A percentile compares a stretch with the other conserved stretches of the same genome.
phyloP scores from a whole-genome alignment of 2,888 invertebrate species.

The Prenolepis imparis region DNA sequence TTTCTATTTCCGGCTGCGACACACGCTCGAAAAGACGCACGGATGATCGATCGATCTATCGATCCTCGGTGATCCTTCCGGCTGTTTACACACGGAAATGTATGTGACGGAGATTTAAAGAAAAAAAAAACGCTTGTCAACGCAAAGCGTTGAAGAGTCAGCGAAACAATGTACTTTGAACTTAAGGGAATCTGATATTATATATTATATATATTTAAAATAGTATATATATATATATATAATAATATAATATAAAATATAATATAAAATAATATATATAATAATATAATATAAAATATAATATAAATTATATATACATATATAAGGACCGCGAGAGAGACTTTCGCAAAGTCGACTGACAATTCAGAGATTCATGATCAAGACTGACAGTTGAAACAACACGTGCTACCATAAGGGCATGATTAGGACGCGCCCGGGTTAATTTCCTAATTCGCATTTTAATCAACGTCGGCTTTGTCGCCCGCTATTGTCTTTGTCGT shows the following conservation, averaged over 20 bases:
- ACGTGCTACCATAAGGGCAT: slow-evolving; percentile 59
- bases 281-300: too few relatives aligned
- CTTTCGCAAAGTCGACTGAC: not conserved
- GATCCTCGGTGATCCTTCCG: not conserved
- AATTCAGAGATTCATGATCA: slow-evolving; percentile 14
- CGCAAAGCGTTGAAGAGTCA: not conserved
- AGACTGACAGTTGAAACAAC: slow-evolving; percentile 15
- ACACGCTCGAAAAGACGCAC: slow-evolving; percentile 63
- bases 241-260: too few relatives aligned
- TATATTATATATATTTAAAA: too few relatives aligned
- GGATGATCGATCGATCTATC: slow-evolving; percentile 65
- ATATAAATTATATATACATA: too few relatives aligned
- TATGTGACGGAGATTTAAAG: not conserved
- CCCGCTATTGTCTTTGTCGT: slow-evolving; percentile 78
- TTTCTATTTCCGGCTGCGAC: slow-evolving; percentile 69
- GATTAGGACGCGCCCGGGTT: slow-evolving; percentile 71
- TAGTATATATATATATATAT: too few relatives aligned
- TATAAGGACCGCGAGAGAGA: not conserved
- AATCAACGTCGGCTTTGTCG: slow-evolving; percentile 80
- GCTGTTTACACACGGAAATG: slow-evolving; percentile 6
- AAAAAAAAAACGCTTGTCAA: not conserved
- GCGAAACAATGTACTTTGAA: not conserved
- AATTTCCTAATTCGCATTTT: slow-evolving; percentile 84
- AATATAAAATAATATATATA: too few relatives aligned
- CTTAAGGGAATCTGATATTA: not conserved